These are phyloP conservation scores for Protophormia terraenovae DNA, from an alignment of 2,888 invertebrate species.

Conservation along the genomic window DNA sequence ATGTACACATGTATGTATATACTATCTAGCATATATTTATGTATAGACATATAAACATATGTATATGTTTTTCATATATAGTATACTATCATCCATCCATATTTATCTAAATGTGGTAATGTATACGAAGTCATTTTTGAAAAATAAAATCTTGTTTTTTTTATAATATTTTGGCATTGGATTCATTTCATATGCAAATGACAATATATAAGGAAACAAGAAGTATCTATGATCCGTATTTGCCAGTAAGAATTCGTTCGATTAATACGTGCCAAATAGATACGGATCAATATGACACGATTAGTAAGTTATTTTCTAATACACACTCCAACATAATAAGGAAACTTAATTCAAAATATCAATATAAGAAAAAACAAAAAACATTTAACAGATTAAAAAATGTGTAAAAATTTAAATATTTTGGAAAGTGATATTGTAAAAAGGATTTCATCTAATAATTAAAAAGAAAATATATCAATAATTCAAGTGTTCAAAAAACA, in stretches of 20 bases:
- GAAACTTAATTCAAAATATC: slow-evolving; percentile 18
- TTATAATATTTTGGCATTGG: slow-evolving; percentile 65
- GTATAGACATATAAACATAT: neutral
- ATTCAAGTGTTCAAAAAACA: neutral
- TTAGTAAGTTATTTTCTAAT: slow-evolving; percentile 74
- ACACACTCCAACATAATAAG: neutral
- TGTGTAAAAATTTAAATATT: neutral
- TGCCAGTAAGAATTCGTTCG: slow-evolving; percentile 78
- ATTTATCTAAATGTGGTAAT: slow-evolving; percentile 26
- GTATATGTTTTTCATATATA: too few relatives aligned
- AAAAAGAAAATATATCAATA: neutral
- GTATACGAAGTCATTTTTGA: slow-evolving; percentile 43
- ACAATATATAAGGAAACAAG: slow-evolving; percentile 80
- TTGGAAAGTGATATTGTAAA: neutral
- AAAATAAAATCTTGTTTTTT: slow-evolving; percentile 68
- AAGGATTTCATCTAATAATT: neutral
- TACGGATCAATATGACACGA: slow-evolving; percentile 73
- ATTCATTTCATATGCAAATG: slow-evolving; percentile 70
- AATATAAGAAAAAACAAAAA: neutral
- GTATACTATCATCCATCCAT: slow-evolving; percentile 19
- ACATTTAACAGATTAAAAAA: neutral
- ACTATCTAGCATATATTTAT: neutral
- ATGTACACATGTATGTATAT: neutral
- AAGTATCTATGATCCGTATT: slow-evolving; percentile 76
- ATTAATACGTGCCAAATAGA: slow-evolving; percentile 69